Conservation (phyloP, 2,113 vertebrate species). For the Zapus hudsonius region DNA sequence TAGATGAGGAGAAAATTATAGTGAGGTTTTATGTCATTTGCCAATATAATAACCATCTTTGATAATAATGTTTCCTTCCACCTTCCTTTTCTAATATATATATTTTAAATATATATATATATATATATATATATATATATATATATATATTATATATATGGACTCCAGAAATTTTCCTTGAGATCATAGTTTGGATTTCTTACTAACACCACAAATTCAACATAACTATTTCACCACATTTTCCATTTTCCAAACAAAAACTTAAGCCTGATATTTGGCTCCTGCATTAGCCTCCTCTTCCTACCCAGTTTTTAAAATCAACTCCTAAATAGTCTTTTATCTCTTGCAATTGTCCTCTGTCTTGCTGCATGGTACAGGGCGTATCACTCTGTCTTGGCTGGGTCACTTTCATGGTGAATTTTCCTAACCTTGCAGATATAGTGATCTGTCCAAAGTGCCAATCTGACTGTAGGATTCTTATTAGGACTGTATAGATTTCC, state of each 20-base stretch:
- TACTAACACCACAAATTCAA: neutral
- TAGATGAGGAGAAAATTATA: slow-evolving; percentile 36
- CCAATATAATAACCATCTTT: neutral
- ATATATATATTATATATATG: neutral
- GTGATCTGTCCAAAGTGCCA: neutral
- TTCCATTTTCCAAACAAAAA: neutral
- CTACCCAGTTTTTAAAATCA: neutral
- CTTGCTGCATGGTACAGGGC: rapidly evolving
- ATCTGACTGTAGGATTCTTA: neutral
- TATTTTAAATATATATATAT: too few species aligned
- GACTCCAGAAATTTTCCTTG: neutral
- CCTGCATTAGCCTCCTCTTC: neutral
- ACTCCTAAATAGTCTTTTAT: neutral
- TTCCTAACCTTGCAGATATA: neutral
- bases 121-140: too few species aligned
- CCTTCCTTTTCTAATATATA: neutral
- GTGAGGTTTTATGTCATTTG: slow-evolving; percentile 1
- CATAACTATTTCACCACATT: neutral
- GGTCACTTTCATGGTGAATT: neutral
- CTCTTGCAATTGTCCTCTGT: neutral
- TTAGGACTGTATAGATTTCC: neutral
- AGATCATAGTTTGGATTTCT: neutral
- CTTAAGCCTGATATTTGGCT: neutral
- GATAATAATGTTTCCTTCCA: neutral
- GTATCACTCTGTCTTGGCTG: neutral